Conservation (phyloP, 2,888 invertebrate species). For the Ophonus ardosiacus region DNA sequence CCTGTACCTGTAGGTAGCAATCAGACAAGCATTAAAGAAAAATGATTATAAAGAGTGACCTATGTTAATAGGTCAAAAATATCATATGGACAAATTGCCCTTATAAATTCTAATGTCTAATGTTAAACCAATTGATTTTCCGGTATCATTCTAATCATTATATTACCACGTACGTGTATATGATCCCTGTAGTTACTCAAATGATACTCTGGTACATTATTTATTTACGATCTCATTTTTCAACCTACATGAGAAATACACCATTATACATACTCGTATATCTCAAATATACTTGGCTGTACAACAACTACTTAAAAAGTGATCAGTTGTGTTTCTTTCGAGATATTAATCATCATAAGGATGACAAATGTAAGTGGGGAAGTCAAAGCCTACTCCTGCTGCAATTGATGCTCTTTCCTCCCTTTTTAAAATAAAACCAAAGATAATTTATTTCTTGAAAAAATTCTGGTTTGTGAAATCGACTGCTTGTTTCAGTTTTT, state of each 20-base stretch:
- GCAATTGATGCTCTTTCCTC: not conserved
- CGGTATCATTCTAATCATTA: not conserved
- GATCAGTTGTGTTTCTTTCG: constrained; percentile 26
- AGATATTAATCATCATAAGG: constrained; percentile 40
- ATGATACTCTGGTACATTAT: constrained; percentile 10
- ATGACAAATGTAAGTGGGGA: constrained; percentile 30
- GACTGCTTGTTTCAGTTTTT: not conserved
- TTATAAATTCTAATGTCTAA: not conserved
- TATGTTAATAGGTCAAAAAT: no score
- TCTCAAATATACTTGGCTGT: constrained; percentile 23
- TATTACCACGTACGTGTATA: not conserved
- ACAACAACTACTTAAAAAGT: constrained; percentile 40
- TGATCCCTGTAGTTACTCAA: not conserved
- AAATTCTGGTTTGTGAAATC: not conserved
- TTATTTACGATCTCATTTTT: constrained; percentile 28
- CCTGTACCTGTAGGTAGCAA: no score
- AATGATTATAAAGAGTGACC: no score
- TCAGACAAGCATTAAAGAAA: no score
- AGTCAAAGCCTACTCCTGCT: not conserved
- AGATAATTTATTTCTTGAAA: not conserved
- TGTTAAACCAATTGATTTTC: not conserved
- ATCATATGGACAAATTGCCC: no score
- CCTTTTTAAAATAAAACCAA: not conserved
- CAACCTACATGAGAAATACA: constrained; percentile 19
- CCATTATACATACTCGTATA: not conserved